These are phyloP conservation scores for Helostoma temminkii DNA, from an alignment of 2,797 vertebrate species.

Conservation along the genomic window DNA sequence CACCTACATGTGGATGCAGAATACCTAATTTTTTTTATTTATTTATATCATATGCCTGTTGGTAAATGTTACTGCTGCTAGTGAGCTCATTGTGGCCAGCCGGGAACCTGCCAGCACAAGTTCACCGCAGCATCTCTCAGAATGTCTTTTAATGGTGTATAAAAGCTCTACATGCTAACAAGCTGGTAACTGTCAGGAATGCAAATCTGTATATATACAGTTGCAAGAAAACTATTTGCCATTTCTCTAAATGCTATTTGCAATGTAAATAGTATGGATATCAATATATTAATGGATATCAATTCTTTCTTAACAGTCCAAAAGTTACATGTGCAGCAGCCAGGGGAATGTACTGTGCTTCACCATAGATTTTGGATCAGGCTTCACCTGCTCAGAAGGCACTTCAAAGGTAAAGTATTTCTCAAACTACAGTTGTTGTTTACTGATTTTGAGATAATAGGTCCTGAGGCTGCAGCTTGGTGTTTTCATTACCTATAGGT, in stretches of 20 bases:
- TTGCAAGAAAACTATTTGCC: too few species aligned
- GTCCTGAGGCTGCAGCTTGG: slow-evolving; percentile 1
- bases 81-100: too few species aligned
- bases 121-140: too few species aligned
- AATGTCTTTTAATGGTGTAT: too few species aligned
- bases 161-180: too few species aligned
- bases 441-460: background rate
- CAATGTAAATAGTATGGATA: background rate
- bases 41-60: too few species aligned
- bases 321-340: slow-evolving; percentile 91
- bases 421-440: background rate
- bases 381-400: slow-evolving; percentile 92
- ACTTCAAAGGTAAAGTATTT: slow-evolving; percentile 88
- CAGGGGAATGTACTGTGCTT: slow-evolving; percentile 90
- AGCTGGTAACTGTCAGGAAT: background rate
- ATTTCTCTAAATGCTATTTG: background rate
- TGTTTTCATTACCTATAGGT: background rate
- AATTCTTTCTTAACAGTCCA: slow-evolving; percentile 84
- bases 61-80: too few species aligned
- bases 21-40: too few species aligned
- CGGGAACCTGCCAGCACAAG: too few species aligned
- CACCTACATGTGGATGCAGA: too few species aligned
- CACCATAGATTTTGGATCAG: slow-evolving; percentile 90
- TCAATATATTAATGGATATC: slow-evolving; percentile 14
- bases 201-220: too few species aligned